Percentiles rank a stretch among this genome's conserved stretches.
Conservation (phyloP, 2,797 vertebrate genomes). For the Loris lydekkerianus region DNA sequence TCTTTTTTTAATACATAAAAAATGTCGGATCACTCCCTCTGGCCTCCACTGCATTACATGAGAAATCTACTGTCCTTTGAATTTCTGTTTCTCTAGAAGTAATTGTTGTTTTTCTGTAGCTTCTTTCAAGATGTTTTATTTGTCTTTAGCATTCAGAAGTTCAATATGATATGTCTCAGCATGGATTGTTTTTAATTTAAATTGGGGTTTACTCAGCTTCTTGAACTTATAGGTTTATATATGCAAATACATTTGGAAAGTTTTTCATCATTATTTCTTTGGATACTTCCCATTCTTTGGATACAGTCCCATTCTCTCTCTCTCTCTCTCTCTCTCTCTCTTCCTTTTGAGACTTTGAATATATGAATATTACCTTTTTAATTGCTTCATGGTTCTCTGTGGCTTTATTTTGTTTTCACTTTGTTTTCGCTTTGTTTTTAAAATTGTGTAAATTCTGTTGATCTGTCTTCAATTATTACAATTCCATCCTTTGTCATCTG, state of each 20-base stretch:
- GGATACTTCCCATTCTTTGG: background rate
- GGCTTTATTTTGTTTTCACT: background rate
- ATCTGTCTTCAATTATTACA: background rate
- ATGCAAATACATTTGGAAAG: background rate
- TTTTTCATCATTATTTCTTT: background rate
- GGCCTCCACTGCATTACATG: background rate
- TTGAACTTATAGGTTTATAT: background rate
- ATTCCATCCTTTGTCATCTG: background rate
- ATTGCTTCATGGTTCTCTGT: background rate
- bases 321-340: background rate
- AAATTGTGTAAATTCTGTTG: background rate
- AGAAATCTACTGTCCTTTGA: background rate
- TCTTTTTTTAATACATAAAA: background rate
- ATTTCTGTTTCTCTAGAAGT: background rate
- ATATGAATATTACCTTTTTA: background rate
- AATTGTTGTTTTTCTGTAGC: background rate
- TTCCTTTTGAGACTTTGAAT: background rate
- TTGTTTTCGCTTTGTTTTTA: background rate
- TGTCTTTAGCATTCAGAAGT: background rate
- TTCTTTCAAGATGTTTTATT: background rate
- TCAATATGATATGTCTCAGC: background rate
- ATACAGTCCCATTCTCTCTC: background rate
- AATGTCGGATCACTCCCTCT: background rate
- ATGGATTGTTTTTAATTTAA: background rate
- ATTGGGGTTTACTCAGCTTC: background rate